A percentile compares a stretch with the other conserved stretches of the same genome.
phyloP scores from a whole-genome alignment of 2,113 vertebrate species.

The Lepus americanus region DNA sequence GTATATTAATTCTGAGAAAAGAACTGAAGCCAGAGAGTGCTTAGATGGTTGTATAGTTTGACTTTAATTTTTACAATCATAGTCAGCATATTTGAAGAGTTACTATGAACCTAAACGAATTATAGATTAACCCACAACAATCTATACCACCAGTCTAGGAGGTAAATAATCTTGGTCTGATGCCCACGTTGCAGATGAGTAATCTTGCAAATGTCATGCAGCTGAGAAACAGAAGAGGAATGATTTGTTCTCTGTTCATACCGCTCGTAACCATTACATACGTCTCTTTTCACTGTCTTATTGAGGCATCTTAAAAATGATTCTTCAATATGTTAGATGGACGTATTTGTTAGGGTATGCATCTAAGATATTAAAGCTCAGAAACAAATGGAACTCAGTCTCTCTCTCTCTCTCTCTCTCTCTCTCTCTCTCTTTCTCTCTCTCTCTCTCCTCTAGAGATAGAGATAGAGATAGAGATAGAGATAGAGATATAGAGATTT shows the following conservation, averaged over 20 bases:
- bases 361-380: not conserved
- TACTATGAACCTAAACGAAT: not conserved
- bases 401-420: not conserved
- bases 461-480: too few species aligned
- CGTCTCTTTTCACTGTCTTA: not conserved
- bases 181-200: not conserved
- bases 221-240: not conserved
- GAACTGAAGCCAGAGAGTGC: not conserved
- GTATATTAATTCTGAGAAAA: not conserved
- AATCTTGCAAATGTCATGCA: not conserved
- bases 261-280: not conserved
- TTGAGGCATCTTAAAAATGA: not conserved
- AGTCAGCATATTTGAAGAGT: not conserved
- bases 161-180: accelerated
- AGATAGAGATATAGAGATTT: too few species aligned
- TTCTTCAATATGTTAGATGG: not conserved
- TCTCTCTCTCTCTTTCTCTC: too few species aligned
- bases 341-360: not conserved
- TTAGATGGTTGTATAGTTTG: not conserved
- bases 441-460: too few species aligned
- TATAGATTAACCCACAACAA: not conserved
- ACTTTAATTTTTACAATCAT: not conserved
- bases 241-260: not conserved
- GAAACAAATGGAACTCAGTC: not conserved
- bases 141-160: not conserved